Base-by-base conservation (phyloP, 2,888 invertebrate species). In the Dastarcus helophoroides region DNA sequence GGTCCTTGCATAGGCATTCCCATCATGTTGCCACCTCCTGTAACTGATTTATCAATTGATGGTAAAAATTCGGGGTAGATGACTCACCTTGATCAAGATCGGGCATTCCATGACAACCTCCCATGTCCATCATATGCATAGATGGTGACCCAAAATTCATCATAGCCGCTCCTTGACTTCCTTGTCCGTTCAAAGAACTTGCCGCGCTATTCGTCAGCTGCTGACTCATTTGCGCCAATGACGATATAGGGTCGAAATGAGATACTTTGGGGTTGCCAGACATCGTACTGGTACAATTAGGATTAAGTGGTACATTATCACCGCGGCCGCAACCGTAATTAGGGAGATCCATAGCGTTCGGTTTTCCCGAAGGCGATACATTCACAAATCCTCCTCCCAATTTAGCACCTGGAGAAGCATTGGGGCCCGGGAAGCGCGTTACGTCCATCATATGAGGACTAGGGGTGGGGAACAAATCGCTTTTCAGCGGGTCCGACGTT, bases 161-260 rank as follows among this genome's bases (percentile, higher is more conserved):
- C 68, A 72, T 69, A 12, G 64, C 63, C 13, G 60, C 46, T 48
- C 65, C 38, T 44, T 54, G 61, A 34, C 53, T 55, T 22, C 67
- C 66, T 39, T 70, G 71, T 3, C 70, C 71, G 29, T 71, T 65
- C 33, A 69, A 60, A 9, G 74, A 69, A 46, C 69, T 71, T 9
- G 73, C 67, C 29, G 71, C 72, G 56, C 81, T 79, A 50, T 79
- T 85, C 8, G 89, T 86, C 41, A 91, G 63, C 55, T 89, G 88
- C 53, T 91, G 90, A 39, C 88, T 88, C 91, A 91, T 91, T 62
- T 91, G 90, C 32, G 90, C 89, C 50, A 91, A 69, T 5, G 90
- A 91, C 29, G 89, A 85, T 48, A 91, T 91, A 1, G 91, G 91
- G 67, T 91, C 91, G 60, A 91, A 91, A 54, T 76, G 85, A 52